phyloP scores from a whole-genome alignment of 2,888 invertebrate species.

The Cerceris ruficornis region DNA sequence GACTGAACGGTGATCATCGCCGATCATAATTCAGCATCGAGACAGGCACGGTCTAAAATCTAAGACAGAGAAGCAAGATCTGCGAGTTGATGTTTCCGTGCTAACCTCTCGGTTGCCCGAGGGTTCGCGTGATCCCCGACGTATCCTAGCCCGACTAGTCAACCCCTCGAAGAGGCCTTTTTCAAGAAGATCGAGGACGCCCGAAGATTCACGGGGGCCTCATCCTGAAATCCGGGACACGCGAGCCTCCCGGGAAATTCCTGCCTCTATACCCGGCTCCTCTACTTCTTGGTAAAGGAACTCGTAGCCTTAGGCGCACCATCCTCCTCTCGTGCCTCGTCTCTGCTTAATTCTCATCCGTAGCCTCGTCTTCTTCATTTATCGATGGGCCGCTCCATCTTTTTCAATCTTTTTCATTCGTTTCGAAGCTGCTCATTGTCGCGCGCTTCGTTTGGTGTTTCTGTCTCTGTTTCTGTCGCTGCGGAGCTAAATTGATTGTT shows the following conservation, averaged over 20 bases:
- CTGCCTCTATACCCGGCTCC: constrained; percentile 66
- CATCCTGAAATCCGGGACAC: constrained; percentile 79
- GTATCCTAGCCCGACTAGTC: constrained; percentile 72
- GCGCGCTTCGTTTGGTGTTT: background rate
- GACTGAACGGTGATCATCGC: constrained; percentile 13
- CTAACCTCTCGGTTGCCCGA: constrained; percentile 57
- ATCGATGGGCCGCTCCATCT: constrained; percentile 41
- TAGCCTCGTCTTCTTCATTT: constrained; percentile 57
- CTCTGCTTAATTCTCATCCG: constrained; percentile 23
- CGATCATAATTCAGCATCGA: constrained; percentile 50
- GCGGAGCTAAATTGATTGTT: background rate
- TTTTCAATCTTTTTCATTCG: constrained; percentile 47
- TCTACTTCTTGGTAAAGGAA: constrained; percentile 72
- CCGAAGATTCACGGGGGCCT: constrained; percentile 63
- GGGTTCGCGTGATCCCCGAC: constrained; percentile 75
- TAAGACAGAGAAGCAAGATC: constrained; percentile 44
- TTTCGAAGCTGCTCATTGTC: background rate
- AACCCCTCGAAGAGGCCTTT: constrained; percentile 68
- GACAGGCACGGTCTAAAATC: constrained; percentile 24
- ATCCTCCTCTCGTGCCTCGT: constrained; percentile 52
- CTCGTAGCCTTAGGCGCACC: constrained; percentile 47
- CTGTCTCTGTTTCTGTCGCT: too few species aligned
- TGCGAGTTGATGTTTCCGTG: constrained; percentile 66
- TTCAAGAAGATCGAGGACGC: constrained; percentile 71
- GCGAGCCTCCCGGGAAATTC: constrained; percentile 81